Base-by-base conservation (phyloP, 2,888 invertebrate genomes). In the Andrena camellia region DNA sequence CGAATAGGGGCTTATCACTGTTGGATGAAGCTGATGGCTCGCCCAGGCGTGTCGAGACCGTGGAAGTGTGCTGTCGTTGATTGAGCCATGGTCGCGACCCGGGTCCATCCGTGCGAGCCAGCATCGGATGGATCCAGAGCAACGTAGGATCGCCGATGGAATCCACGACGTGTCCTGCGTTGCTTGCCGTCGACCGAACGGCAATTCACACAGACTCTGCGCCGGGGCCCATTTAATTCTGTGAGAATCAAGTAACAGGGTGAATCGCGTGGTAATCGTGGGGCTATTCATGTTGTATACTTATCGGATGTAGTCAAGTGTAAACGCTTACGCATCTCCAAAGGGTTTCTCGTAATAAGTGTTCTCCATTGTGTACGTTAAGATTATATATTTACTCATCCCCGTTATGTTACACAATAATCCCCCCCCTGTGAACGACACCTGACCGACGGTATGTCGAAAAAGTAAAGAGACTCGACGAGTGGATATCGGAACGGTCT, bases 401-500 rank as follows among this genome's bases (percentile, higher is more conserved):
- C 59, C 48, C 35, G 57, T 77, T 64, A 72, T 73, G 77, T 84
- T 77, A 74, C 29, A 76, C 68, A 76, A 78, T 59, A 42, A 42
- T 62, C 59, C 54, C 71, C 57, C 77, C 76, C 35, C n/a, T n/a
- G 72, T 77, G 70, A 82, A 57, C 10, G 72, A 72, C n/a, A 78
- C 67, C 86, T 78, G 62, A 72, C 78, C 77, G 42, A 83, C 69
- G 71, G 69, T 69, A 78, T 75, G 76, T 71, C 75, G 83, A 74
- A 63, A 63, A 82, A 84, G 80, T 69, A 82, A 84, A 85, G 88
- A 90, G 86, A 89, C 88, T 89, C 85, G 84, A 87, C 81, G 86
- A 86, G 84, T 88, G 86, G 87, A 87, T 83, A 84, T 89, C 83
- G 78, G 85, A 86, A 85, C 81, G 68, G 70, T 84, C 78, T 78